Evolutionary conservation across 2,797 vertebrate species (phyloP), one percentile per base, ranked within the genome.

Genomic region (Rhinichthys osculus): DNA sequence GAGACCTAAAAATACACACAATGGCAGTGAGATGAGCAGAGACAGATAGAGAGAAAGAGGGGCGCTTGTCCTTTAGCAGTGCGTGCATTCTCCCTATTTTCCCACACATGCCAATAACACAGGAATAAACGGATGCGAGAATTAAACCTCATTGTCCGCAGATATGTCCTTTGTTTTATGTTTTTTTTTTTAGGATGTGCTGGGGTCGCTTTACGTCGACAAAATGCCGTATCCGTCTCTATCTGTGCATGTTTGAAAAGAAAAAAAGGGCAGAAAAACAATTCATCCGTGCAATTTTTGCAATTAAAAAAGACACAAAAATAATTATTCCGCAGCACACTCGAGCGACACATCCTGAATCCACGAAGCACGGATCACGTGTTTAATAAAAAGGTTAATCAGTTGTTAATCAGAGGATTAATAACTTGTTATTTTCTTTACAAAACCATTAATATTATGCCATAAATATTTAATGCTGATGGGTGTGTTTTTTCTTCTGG

Each of bases 361-460:
- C 93, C 92, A 93, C 92, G 93, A 95, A 94, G 94, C 94, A 95
- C 93, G 94, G 95, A 95, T 95, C 94, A 95, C 93, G 92, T 95
- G 93, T 94, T 95, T 94, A 94, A 95, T 95, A 94, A 96, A 95
- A 95, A 96, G 95, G 95, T 95, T 95, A 96, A 96, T 96, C 95
- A 95, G 94, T 95, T 95, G 94, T 95, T 95, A 96, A 96, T 95
- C 95, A 95, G 94, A 95, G 94, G 94, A 95, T 95, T 96, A 96
- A 95, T 96, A 95, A 96, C 93, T 93, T 95, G 94, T 94, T 95
- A 95, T 95, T 95, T 95, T 96, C 94, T 95, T 96, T 95, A 94
- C 93, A 95, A 95, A 95, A 94, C 93, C 94, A 95, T 96, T 95
- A 95, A 95, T 94, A 95, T 94, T 93, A 93, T 94, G 93, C 94